These are phyloP conservation scores for Empidonax traillii DNA, from an alignment of 2,113 vertebrate species.

Conservation along the genomic window DNA sequence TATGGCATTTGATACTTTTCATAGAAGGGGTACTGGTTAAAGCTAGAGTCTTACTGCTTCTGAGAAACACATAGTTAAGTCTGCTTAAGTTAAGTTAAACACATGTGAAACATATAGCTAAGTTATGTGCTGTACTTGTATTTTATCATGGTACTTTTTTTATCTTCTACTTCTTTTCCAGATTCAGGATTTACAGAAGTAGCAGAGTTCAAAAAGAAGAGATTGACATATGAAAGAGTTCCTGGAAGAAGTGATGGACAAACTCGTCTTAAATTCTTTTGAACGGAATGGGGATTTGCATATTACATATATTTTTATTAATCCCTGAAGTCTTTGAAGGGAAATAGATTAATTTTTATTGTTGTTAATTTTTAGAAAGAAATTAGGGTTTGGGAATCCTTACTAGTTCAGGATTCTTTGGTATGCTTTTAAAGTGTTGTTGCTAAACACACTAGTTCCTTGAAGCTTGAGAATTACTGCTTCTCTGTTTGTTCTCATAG, in stretches of 20 bases:
- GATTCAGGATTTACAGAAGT: conserved; percentile 20
- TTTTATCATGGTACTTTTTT: not conserved
- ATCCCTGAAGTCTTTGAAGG: not conserved
- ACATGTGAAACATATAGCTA: not conserved
- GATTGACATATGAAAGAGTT: conserved; percentile 84
- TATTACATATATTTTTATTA: not conserved
- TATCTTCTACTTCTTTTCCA: conserved; percentile 19
- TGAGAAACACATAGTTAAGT: not conserved
- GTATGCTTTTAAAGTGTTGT: not conserved
- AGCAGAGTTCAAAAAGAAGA: conserved; percentile 77
- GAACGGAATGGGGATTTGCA: not conserved
- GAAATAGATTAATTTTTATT: not conserved
- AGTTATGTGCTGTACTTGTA: not conserved
- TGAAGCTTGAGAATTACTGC: not conserved
- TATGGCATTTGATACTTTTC: not conserved
- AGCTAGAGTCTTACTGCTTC: not conserved
- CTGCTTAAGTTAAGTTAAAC: not conserved
- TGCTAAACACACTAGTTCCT: not conserved
- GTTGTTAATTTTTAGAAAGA: not conserved
- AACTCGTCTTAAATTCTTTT: conserved; percentile 89
- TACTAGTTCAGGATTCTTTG: not conserved
- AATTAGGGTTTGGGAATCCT: not conserved
- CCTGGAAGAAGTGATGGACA: conserved; percentile 90
- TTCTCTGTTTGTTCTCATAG: not conserved
- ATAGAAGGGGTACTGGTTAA: not conserved